Evolutionary conservation across 2,797 vertebrate species (phyloP), one percentile per base, ranked within the genome.

Genomic region (Meda fulgida): DNA sequence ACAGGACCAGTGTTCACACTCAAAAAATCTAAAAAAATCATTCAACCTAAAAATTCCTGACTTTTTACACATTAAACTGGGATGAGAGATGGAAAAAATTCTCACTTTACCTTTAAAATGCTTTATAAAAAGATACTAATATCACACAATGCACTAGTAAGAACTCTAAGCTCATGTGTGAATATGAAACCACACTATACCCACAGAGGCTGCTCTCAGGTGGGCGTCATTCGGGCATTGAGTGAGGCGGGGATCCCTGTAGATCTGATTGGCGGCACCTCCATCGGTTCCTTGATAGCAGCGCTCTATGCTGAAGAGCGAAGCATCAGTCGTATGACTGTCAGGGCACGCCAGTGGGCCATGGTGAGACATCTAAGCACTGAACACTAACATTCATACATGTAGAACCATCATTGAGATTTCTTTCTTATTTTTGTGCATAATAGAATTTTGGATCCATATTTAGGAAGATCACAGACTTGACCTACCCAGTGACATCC

Each of bases 401-500:
- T 31, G n/a, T 43, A 19, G 16, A 46, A 7, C 14, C 14, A 4
- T 65, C 26, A 60, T 0, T 65, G 26, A 65, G n/a, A 31, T 31
- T 31, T 65, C 1, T 11, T 78, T 55, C 18, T 31, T 31, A 1
- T 73, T 53, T 77, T 1, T 80, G 8, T 77, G 34, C 38, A 77
- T 43, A 84, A 65, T 88, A 98, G 98, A 96, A 95, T 4, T 97
- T 98, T 96, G 97, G 95, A 0, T 98, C 96, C 0, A 91, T 97
- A 91, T 94, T 96, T 85, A 98, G 95, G 93, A 96, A 96, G 19
- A 92, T 97, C 40, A 90, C 98, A 34, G 98, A 99, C 90, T 90
- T 99, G 93, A 99, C 98, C 0, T 99, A 99, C 86, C 97, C 98
- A 0, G 94, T 97, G 84, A 99, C 97, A 10, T 98, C 98, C 38